Evolutionary conservation across 35 echinoderm and acorn worm species (phyloP), one percentile per base, ranked within the genome.

Genomic region (Heliocidaris erythrogramma): DNA sequence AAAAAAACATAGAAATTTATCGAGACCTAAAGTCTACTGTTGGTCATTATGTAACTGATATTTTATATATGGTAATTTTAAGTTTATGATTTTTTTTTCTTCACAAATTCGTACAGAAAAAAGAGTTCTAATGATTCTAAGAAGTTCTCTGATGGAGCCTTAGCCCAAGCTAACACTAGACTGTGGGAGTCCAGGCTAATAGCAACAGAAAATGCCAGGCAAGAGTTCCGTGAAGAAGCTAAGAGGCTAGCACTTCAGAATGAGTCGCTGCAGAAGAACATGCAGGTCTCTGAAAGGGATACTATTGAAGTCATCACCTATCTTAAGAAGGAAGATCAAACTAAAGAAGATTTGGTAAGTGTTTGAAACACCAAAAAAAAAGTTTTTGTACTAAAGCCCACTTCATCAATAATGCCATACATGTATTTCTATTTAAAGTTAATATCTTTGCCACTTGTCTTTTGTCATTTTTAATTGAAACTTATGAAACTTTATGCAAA

Each of bases 241-340:
- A 99, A 97, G 85, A 93, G 92, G 17, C 93, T 99, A 59, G 95
- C 98, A 0, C 93, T 97, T 84, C 96, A 99, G 71, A 99, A 99
- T 97, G 98, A 99, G 90, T 85, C 95, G 0, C 85, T 99, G 11
- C 97, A 99, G 86, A 96, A 88, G 30, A 93, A 96, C 35, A 93
- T 97, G 94, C 49, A 88, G 49, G 48, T 96, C 42, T 96, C 98
- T 91, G 98, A 99, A 85, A 97, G 94, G 52, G 98, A 97, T 85
- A 99, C 98, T 29, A 96, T 99, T 69, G 98, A 99, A 90, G 97
- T 99, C 49, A 96, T 97, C 30, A 97, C 97, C 47, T 99, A 97
- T 95, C 94, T 99, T n/a, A 99, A 99, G 85, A 95, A 95, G 88
- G 98, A 99, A 49, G 98, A 99, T 90, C 97, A 99, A 86, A 50